A percentile compares a stretch with the other conserved stretches of the same genome.
Evolutionary conservation across 2,797 vertebrate species (phyloP).

Genomic region (Sorex maritimensis): DNA sequence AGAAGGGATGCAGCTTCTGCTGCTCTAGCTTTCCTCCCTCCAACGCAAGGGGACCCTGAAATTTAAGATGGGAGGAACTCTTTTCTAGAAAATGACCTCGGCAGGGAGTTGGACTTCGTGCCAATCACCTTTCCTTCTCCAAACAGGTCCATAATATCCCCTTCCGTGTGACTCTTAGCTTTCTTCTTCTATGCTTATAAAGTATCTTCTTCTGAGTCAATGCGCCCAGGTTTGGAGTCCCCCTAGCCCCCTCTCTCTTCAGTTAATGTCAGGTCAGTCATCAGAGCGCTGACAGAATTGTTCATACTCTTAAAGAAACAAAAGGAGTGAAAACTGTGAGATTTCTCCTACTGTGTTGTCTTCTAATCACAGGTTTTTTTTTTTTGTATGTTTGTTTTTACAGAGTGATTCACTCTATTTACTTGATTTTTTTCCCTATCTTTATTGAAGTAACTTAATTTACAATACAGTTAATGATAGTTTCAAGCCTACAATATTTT

Average conservation of each 20-base stretch:
- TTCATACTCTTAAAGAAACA: background rate
- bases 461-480: no score
- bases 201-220: slow-evolving; percentile 44
- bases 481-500: no score
- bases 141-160: background rate
- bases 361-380: background rate
- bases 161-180: background rate
- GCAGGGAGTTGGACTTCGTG: background rate
- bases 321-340: background rate
- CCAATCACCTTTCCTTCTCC: slow-evolving; percentile 25
- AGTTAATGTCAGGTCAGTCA: slow-evolving; percentile 17
- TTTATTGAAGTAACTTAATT: no score
- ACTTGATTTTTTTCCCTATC: no score
- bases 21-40: slow-evolving; percentile 27
- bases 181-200: slow-evolving; percentile 14
- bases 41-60: background rate
- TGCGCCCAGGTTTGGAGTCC: background rate
- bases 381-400: no score
- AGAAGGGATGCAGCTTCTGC: background rate
- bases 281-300: slow-evolving; percentile 1
- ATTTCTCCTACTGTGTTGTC: background rate
- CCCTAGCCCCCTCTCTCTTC: no score
- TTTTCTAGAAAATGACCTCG: slow-evolving; percentile 6
- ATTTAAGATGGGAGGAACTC: slow-evolving; percentile 13
- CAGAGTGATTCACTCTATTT: no score